These are phyloP conservation scores for Allacma fusca DNA, from an alignment of 2,888 invertebrate genomes.

Conservation along the genomic window DNA sequence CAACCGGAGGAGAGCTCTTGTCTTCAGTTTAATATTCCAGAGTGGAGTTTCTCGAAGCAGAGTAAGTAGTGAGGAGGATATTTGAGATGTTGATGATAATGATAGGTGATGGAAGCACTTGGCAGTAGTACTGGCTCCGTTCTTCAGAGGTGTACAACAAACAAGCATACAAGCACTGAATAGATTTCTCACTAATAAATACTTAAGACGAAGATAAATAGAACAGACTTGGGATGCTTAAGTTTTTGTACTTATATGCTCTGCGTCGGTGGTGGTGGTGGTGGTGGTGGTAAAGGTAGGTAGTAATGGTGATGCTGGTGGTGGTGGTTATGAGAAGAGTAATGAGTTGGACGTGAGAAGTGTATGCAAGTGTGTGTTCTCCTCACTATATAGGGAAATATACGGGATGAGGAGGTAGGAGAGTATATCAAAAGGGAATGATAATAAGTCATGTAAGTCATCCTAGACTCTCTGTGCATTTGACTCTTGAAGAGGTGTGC, in stretches of 20 bases:
- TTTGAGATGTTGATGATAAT: constrained; percentile 47
- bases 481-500: constrained; percentile 52
- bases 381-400: not conserved
- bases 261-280: not conserved
- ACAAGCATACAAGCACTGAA: constrained; percentile 35
- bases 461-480: constrained; percentile 25
- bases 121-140: constrained; percentile 24
- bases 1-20: constrained; percentile 7
- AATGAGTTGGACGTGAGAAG: constrained; percentile 61
- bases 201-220: constrained; percentile 15
- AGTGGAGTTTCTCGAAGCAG: no score
- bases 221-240: not conserved
- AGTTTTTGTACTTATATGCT: no score
- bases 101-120: constrained; percentile 45
- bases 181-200: constrained; percentile 51
- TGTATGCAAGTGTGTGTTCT: constrained; percentile 32
- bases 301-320: constrained; percentile 36
- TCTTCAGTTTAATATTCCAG: not conserved
- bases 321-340: constrained; percentile 49
- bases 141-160: not conserved
- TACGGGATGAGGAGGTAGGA: not conserved
- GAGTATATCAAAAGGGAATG: constrained; percentile 1
- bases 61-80: not conserved
- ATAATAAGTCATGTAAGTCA: constrained; percentile 34
- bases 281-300: constrained; percentile 14